phyloP scores from a whole-genome alignment of 1,140 invertebrate genomes.

The Adoxophyes honmai region DNA sequence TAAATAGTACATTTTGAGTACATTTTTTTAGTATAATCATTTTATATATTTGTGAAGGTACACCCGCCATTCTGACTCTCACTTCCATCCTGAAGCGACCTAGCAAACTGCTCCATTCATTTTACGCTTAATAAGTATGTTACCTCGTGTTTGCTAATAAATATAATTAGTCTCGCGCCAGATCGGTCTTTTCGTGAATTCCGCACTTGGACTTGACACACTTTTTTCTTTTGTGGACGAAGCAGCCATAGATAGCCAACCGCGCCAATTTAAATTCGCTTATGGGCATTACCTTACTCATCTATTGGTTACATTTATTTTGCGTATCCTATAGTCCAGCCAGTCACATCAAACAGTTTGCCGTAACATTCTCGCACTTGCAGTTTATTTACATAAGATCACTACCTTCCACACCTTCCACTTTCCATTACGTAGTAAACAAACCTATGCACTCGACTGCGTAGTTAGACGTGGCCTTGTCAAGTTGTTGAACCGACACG shows the following conservation, averaged over 20 bases:
- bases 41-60: too few relatives aligned
- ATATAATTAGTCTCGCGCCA: neutral
- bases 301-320: neutral
- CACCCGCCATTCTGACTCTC: too few relatives aligned
- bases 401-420: constrained; percentile 26
- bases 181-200: too few relatives aligned
- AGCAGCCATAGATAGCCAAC: neutral
- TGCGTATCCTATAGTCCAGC: too few relatives aligned
- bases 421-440: constrained; percentile 26
- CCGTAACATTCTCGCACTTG: too few relatives aligned
- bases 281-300: neutral
- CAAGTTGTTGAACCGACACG: constrained; percentile 11
- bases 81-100: too few relatives aligned
- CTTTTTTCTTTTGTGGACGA: neutral
- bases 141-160: neutral
- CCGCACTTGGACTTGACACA: constrained; percentile 6
- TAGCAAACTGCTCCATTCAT: too few relatives aligned
- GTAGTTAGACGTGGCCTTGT: constrained; percentile 15
- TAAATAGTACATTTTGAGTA: too few relatives aligned
- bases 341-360: too few relatives aligned
- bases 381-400: constrained; percentile 8
- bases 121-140: neutral
- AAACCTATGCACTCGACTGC: constrained; percentile 10
- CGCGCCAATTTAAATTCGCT: neutral
- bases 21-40: too few relatives aligned